A percentile compares a stretch with the other conserved stretches of the same genome.
These are phyloP conservation scores for Stomatorhinus walkeri DNA, from an alignment of 2,797 vertebrate genomes.

Conservation along the genomic window DNA sequence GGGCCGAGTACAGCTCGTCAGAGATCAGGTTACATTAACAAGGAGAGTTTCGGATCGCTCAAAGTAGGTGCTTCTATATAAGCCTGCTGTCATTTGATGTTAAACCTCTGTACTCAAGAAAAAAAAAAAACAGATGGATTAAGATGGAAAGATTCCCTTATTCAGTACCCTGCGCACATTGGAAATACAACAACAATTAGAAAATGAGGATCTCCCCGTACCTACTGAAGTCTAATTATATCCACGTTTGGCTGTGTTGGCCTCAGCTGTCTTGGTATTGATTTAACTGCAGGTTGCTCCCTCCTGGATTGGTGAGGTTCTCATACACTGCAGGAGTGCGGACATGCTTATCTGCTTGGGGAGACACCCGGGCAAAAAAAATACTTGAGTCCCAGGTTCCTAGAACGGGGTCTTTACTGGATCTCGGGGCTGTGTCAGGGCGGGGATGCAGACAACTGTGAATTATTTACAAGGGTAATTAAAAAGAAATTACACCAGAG, in stretches of 20 bases:
- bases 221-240: constrained; percentile 56
- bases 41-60: constrained; percentile 54
- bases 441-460: constrained; percentile 30
- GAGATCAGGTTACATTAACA: background rate
- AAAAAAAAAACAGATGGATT: constrained; percentile 49
- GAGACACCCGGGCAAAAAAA: background rate
- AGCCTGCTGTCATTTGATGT: constrained; percentile 69
- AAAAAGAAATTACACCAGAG: constrained; percentile 50
- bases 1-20: background rate
- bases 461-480: constrained; percentile 54
- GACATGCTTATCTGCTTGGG: background rate
- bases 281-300: constrained; percentile 49
- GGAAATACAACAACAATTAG: constrained; percentile 59
- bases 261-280: constrained; percentile 56
- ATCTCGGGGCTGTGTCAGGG: background rate
- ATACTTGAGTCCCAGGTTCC: background rate
- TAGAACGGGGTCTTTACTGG: constrained; percentile 5
- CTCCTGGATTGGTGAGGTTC: constrained; percentile 35
- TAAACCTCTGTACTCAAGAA: constrained; percentile 63
- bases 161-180: background rate
- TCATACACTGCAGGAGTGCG: constrained; percentile 21
- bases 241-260: constrained; percentile 49
- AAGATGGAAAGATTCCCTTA: background rate
- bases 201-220: constrained; percentile 42
- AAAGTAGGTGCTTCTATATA: constrained; percentile 69